phyloP scores from a whole-genome alignment of 1,140 invertebrate species.

The Anastrepha ludens region DNA sequence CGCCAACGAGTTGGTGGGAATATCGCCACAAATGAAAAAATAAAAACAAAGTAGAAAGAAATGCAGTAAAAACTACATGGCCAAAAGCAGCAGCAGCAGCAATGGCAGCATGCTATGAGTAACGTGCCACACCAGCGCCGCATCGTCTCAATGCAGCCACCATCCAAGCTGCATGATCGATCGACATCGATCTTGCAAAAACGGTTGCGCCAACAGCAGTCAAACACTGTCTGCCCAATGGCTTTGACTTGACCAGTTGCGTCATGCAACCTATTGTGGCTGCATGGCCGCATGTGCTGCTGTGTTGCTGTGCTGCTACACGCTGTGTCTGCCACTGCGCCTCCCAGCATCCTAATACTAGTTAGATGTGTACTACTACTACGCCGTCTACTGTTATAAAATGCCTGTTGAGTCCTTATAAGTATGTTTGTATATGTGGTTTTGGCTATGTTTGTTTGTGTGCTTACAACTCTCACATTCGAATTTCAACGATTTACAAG shows the following conservation, averaged over 20 bases:
- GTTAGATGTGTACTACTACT: not conserved
- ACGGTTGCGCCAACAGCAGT: conserved; percentile 38
- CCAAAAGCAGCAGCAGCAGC: not conserved
- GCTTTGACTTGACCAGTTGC: conserved; percentile 31
- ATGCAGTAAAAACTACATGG: conserved; percentile 24
- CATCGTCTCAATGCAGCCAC: conserved; percentile 9
- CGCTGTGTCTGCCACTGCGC: conserved; percentile 3
- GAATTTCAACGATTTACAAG: conserved; percentile 54
- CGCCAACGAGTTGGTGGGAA: conserved; percentile 36
- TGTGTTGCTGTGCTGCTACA: not conserved
- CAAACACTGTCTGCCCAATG: not conserved
- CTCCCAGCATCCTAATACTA: not conserved
- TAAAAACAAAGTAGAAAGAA: not conserved
- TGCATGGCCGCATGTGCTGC: not conserved
- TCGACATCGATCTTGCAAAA: conserved; percentile 33
- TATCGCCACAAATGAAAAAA: not conserved
- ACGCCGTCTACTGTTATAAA: not conserved
- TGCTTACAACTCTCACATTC: conserved; percentile 45
- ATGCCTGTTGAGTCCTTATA: conserved; percentile 38
- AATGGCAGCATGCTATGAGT: conserved; percentile 12
- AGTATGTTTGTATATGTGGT: not conserved
- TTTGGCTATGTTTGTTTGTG: not conserved
- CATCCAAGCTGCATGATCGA: conserved; percentile 44
- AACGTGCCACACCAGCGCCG: conserved; percentile 40
- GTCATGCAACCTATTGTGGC: conserved; percentile 42